Evolutionary conservation across 2,797 vertebrate genomes (phyloP), one percentile per base, ranked within the genome.

Genomic region (Taenioides sp.): DNA sequence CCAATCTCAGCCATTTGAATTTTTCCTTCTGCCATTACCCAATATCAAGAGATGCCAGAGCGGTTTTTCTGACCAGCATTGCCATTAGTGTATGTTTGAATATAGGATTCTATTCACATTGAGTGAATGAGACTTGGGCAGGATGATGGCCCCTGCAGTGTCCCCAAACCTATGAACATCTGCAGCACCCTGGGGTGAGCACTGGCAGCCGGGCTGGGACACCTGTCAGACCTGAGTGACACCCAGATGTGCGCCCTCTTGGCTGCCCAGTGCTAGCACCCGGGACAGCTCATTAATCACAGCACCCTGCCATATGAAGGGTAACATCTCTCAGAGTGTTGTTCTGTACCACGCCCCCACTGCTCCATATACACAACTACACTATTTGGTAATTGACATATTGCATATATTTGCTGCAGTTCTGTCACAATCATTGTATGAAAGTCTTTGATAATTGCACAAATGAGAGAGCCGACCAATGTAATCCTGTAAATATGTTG

Each of bases 271-370:
- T 71, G 80, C 84, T 79, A 74, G 74, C 64, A 79, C 76, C 75
- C 73, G 76, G 80, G 81, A 84, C 82, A 81, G 82, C 85, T 90
- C 89, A 93, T 93, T 89, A 92, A 92, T 92, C 90, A 91, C 80
- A 78, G 66, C 65, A 78, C 60, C 76, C 83, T 74, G 80, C 79
- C 78, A 87, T 73, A 75, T 66, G 31, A 81, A 84, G 84, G 80
- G 79, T 69, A 67, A 85, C 67, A 74, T 79, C 25, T 73, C 74
- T 83, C 86, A 85, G 83, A 83, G 86, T 80, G 84, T 83, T 80
- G 60, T 81, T 68, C 73, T 28, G 52, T 34, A 43, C 65, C 17
- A 47, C 63, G 61, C 66, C 70, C 54, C 72, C 72, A n/a, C 68
- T 25, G 76, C 75, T n/a, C 74, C 74, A n/a, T 61, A 79, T 66